Evolutionary conservation across 2,888 invertebrate species (phyloP).

Genomic region (Tenthredo distinguenda): DNA sequence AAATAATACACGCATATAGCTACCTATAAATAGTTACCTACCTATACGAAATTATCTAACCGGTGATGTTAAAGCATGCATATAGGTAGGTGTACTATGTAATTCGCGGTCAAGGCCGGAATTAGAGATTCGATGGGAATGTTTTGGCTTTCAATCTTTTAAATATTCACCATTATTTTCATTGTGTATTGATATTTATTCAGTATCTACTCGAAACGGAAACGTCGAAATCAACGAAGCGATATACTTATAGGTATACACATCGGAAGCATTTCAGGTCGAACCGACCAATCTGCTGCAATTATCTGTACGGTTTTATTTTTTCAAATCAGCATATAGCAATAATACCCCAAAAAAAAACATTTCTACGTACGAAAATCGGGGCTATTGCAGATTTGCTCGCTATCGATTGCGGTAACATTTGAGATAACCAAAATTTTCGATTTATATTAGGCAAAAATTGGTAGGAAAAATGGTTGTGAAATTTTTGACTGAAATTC

Average conservation of each 20-base stretch:
- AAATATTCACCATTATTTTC: constrained; percentile 6
- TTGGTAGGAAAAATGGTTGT: not conserved
- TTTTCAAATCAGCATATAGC: not conserved
- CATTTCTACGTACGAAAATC: not conserved
- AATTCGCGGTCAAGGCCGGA: constrained; percentile 22
- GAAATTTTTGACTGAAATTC: not conserved
- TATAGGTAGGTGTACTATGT: not conserved
- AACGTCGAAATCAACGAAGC: not conserved
- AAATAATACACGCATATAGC: not conserved
- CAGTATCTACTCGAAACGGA: not conserved
- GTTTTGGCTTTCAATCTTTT: constrained; percentile 4
- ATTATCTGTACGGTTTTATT: not conserved
- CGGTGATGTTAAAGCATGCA: not conserved
- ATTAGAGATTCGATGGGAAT: not conserved
- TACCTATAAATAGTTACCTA: not conserved
- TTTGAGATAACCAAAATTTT: not conserved
- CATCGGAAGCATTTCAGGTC: not conserved
- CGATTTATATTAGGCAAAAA: not conserved
- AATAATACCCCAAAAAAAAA: not conserved
- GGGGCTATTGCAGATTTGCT: not conserved
- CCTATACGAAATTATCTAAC: not conserved
- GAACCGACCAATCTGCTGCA: not conserved
- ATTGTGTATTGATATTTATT: not conserved
- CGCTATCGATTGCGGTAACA: not conserved
- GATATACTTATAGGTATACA: not conserved